Percentiles rank a stretch among this genome's conserved stretches.
Evolutionary conservation across 2,113 vertebrate genomes (phyloP).

Genomic region (Proteles cristata): DNA sequence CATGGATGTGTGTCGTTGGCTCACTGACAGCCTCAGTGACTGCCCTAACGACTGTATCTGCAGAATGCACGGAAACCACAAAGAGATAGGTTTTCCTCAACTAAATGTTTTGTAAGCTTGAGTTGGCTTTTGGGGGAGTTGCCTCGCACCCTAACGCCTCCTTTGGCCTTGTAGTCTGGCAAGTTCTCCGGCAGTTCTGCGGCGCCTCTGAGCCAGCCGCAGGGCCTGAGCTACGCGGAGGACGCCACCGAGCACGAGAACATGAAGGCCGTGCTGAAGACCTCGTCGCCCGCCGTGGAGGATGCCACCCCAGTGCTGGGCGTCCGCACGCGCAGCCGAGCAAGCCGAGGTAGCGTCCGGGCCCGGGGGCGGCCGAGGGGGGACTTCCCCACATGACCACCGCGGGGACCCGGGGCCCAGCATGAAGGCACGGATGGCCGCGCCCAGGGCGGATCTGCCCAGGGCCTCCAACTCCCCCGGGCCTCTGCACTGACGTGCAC

Average conservation of each 20-base stretch:
- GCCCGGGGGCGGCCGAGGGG: rapidly evolving
- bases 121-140: background rate
- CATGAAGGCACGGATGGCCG: too few species aligned
- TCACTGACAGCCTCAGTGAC: background rate
- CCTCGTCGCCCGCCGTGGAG: slow-evolving; percentile 84
- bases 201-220: slow-evolving; percentile 84
- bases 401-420: rapidly evolving
- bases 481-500: too few species aligned
- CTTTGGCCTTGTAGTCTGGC: slow-evolving; percentile 88
- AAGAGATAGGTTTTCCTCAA: background rate
- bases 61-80: background rate
- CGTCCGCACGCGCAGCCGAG: slow-evolving; percentile 91
- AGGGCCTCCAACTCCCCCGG: background rate
- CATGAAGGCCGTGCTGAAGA: slow-evolving; percentile 97
- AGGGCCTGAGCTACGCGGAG: slow-evolving; percentile 91
- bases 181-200: slow-evolving; percentile 91
- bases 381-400: background rate
- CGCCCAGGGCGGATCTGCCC: background rate
- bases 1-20: background rate
- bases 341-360: slow-evolving; percentile 86
- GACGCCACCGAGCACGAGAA: slow-evolving; percentile 95
- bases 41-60: background rate
- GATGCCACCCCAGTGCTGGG: slow-evolving; percentile 86
- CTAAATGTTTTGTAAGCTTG: background rate
- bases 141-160: rapidly evolving